Conservation (phyloP, 1,140 invertebrate species). For the Eupeodes corollae region DNA sequence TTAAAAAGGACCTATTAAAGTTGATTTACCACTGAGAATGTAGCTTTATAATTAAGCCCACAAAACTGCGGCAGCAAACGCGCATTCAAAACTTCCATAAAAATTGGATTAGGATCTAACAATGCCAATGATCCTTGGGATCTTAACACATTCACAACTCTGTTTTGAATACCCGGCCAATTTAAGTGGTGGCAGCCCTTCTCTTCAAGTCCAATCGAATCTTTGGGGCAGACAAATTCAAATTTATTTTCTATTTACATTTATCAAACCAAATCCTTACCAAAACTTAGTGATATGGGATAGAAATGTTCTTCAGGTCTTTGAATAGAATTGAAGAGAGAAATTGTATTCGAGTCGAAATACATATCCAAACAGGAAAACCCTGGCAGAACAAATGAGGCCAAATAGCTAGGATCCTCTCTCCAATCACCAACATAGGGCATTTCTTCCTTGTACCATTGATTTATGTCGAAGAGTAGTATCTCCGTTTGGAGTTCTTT, state of each 20-base stretch:
- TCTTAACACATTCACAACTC: constrained; percentile 51
- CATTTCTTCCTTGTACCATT: constrained; percentile 94
- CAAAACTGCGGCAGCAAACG: constrained; percentile 53
- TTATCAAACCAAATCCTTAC: constrained; percentile 38
- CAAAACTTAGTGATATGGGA: constrained; percentile 65
- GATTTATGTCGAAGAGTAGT: constrained; percentile 80
- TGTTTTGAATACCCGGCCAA: constrained; percentile 53
- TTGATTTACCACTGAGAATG: constrained; percentile 24
- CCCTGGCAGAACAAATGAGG: constrained; percentile 17
- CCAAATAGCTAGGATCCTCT: constrained; percentile 15
- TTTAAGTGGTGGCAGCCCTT: constrained; percentile 40
- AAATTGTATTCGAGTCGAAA: constrained; percentile 28
- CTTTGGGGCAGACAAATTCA: constrained; percentile 20
- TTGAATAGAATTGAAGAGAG: constrained; percentile 40
- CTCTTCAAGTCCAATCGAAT: constrained; percentile 42
- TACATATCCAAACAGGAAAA: constrained; percentile 24
- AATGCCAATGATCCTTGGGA: constrained; percentile 50
- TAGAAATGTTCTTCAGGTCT: constrained; percentile 65
- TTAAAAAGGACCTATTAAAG: too few species aligned
- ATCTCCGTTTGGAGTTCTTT: constrained; percentile 29
- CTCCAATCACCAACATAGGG: constrained; percentile 39
- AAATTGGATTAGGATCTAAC: constrained; percentile 52
- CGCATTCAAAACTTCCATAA: constrained; percentile 43
- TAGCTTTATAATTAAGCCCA: constrained; percentile 25
- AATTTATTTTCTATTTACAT: not conserved